Evolutionary conservation across 2,113 vertebrate genomes (phyloP).

Genomic region (Muntiacus reevesi): DNA sequence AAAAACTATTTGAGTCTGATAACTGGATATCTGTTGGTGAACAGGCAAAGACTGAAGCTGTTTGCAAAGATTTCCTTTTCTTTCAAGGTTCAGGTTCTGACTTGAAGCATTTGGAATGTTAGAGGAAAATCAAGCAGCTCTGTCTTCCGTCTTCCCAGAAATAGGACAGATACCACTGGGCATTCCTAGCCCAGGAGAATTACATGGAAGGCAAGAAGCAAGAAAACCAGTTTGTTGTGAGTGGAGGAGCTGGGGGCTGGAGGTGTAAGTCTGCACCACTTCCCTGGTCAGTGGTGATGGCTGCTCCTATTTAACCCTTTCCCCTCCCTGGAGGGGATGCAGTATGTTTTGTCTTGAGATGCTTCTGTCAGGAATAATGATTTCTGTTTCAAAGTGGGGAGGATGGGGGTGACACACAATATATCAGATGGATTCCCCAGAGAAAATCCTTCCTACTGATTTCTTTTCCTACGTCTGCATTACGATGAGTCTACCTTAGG

Average conservation of each 20-base stretch:
- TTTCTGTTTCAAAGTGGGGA: conserved; percentile 5
- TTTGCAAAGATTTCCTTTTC: conserved; percentile 38
- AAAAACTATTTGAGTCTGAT: background rate
- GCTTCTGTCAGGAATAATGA: background rate
- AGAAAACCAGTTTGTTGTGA: background rate
- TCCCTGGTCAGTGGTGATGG: background rate
- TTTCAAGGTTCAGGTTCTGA: conserved; percentile 4
- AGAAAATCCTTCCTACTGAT: background rate
- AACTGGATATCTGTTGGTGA: background rate
- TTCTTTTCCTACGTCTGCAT: background rate
- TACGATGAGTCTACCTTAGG: background rate
- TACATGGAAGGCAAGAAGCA: background rate
- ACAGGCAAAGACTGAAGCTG: background rate
- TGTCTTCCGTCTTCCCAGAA: conserved; percentile 32
- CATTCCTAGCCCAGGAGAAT: conserved; percentile 19
- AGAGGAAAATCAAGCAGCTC: conserved; percentile 28
- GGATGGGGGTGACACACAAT: background rate
- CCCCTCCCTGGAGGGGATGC: background rate
- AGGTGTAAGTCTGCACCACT: background rate
- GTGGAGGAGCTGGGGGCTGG: background rate
- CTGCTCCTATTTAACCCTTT: background rate
- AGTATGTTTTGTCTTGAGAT: background rate
- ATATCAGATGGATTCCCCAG: background rate
- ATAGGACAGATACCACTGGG: background rate
- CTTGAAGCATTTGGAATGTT: conserved; percentile 31